These are phyloP conservation scores for Prunella himalayana DNA, from an alignment of 2,113 vertebrate genomes.

Conservation along the genomic window DNA sequence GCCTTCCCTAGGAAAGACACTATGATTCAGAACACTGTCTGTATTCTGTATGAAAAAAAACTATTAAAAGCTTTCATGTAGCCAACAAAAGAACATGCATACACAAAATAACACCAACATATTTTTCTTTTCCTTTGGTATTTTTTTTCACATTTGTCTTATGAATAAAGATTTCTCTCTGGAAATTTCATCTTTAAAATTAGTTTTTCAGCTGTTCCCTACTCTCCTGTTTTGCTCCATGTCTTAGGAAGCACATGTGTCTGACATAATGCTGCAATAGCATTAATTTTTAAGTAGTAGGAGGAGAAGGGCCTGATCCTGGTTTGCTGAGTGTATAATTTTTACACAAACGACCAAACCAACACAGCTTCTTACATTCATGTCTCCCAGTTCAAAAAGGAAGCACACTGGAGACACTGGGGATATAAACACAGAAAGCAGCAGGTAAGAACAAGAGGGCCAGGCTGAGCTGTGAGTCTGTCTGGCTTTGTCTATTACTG, in stretches of 20 bases:
- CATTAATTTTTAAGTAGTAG: conserved; percentile 18
- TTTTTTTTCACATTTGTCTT: conserved; percentile 11
- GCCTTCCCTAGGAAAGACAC: neutral
- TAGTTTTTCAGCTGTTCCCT: neutral
- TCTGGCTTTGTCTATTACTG: conserved; percentile 16
- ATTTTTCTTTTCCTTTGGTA: neutral
- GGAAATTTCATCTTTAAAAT: neutral
- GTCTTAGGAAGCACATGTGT: neutral
- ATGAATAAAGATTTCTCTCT: neutral
- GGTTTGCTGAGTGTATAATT: conserved; percentile 11
- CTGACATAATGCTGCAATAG: neutral
- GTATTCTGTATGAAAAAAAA: neutral
- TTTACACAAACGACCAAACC: conserved; percentile 24
- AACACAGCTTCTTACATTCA: neutral
- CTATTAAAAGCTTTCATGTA: neutral
- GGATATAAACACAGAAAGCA: conserved; percentile 10
- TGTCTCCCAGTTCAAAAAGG: neutral
- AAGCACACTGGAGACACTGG: neutral
- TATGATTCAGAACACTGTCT: neutral
- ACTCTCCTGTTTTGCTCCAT: neutral
- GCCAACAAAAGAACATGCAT: neutral
- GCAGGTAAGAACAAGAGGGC: conserved; percentile 34
- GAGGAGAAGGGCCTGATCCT: neutral
- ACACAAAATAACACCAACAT: neutral
- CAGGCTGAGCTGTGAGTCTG: neutral